Evolutionary conservation across 1,140 invertebrate species (phyloP), one percentile per base, ranked within the genome.

Genomic region (Caenorhabditis briggsae): DNA sequence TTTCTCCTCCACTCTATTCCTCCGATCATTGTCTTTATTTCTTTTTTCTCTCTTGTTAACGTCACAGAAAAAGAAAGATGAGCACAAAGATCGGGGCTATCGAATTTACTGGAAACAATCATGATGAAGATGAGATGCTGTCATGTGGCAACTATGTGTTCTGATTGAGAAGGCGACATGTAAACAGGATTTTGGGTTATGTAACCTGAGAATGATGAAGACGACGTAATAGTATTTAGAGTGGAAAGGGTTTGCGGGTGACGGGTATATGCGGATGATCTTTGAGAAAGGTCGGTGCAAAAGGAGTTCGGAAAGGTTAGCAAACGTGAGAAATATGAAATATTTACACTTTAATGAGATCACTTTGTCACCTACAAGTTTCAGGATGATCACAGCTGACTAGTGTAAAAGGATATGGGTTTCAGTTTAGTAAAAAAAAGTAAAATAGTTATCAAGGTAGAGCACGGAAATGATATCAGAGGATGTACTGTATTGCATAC

Each of bases 1-100:
- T 78, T 78, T 78, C 46, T 50, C 46, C 70, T 78, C 70, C 12
- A 50, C 46, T 78, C 70, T 78, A 78, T 78, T 78, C n/a, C 70
- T 78, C 70, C 46, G 70, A 78, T 78, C 70, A 50, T 78, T 78
- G 33, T 70, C 33, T 70, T 70, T 70, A 33, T 53, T 11, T 53
- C 50, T 53, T 53, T 53, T 53, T 16, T 53, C 50, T 43, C 43
- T 53, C 33, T 9, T n/a, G 33, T 33, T 33, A 53, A 33, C 43
- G n/a, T 18, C 9, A n/a, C 5, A 11, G 6, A 16, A 5, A 78
- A 20, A 33, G 23, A 33, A 78, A n/a, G 46, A 50, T 43, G 50
- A 78, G 64, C 48, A 78, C 70, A 78, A 78, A 78, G 70, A 46
- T 78, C 46, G 46, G 46, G 33, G 33, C 33, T 50, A 11, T 78